Conservation (phyloP, 2,797 vertebrate species). For the Potorous gilbertii region DNA sequence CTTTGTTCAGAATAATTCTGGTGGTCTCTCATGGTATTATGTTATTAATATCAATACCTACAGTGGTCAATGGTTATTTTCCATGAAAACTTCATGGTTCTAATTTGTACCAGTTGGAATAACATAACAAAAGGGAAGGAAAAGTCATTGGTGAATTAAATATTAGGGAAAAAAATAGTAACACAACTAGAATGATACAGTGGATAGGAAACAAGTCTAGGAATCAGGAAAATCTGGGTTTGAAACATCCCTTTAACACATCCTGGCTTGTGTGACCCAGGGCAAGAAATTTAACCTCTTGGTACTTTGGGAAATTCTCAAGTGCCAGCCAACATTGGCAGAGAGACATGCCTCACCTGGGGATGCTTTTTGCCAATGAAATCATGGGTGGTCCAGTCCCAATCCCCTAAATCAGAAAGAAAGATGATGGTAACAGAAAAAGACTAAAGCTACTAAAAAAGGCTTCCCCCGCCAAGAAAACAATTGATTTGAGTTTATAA, state of each 20-base stretch:
- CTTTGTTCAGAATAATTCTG: constrained; percentile 63
- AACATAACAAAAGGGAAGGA: constrained; percentile 59
- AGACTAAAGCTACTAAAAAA: constrained; percentile 27
- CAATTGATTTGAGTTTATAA: constrained; percentile 12
- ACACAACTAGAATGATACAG: neutral
- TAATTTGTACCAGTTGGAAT: constrained; percentile 75
- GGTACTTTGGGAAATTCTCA: neutral
- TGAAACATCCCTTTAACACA: neutral
- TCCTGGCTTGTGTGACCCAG: neutral
- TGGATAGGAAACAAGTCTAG: neutral
- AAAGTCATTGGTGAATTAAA: constrained; percentile 64
- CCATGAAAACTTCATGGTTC: constrained; percentile 70
- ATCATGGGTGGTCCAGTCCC: neutral
- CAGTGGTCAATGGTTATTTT: constrained; percentile 62
- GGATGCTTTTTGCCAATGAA: neutral
- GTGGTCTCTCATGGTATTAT: constrained; percentile 67
- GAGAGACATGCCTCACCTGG: neutral
- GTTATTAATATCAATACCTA: constrained; percentile 67
- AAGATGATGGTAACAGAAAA: constrained; percentile 40
- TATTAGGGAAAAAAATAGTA: constrained; percentile 40
- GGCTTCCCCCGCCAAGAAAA: constrained; percentile 41
- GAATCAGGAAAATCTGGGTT: neutral
- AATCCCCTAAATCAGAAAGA: neutral
- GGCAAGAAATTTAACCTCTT: neutral
- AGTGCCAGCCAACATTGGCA: neutral